Evolutionary conservation across 1,140 invertebrate genomes (phyloP), one percentile per base, ranked within the genome.

Genomic region (Gryon sp.): DNA sequence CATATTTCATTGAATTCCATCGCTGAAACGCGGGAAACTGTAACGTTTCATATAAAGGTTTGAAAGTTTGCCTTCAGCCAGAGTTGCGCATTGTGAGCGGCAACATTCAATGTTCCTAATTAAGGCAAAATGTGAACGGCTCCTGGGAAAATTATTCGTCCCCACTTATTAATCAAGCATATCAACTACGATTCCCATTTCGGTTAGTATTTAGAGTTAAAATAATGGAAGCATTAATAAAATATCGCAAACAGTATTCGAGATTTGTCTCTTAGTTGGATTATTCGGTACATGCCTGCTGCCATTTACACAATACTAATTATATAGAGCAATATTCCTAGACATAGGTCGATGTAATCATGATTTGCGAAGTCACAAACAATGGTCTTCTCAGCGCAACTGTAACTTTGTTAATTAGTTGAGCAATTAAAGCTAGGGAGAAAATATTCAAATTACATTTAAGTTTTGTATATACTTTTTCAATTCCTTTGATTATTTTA

Each of bases 321-420:
- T 72, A 73, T 50, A 50, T 63, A 46, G 43, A 50, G 59, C 59
- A 34, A 57, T 73, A 73, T 65, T 73, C 59, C 43, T 65, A 65
- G 59, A 16, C 59, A 26, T 24, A 40, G 28, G 52, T 16, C 43
- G 36, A 50, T 73, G 59, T 73, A 57, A 65, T 65, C 69, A 73
- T 63, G 59, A 73, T 73, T 52, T 43, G 50, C 59, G 22, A 65
- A 73, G 59, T 45, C 69, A 18, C 57, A 72, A 72, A 72, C 68
- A 62, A 53, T 62, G 20, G 22, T 63, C 40, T 26, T 16, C 24
- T 48, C 22, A 28, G 45, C n/a, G n/a, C n/a, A 63, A 53, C 57
- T 53, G 12, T 19, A 62, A 62, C 41, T 72, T 72, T 46, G 4
- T 41, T 72, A 72, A 72, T 63, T 72, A 72, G 16, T 22, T 70